Evolutionary conservation across 2,888 invertebrate genomes (phyloP).

Genomic region (Girardia tigrina): DNA sequence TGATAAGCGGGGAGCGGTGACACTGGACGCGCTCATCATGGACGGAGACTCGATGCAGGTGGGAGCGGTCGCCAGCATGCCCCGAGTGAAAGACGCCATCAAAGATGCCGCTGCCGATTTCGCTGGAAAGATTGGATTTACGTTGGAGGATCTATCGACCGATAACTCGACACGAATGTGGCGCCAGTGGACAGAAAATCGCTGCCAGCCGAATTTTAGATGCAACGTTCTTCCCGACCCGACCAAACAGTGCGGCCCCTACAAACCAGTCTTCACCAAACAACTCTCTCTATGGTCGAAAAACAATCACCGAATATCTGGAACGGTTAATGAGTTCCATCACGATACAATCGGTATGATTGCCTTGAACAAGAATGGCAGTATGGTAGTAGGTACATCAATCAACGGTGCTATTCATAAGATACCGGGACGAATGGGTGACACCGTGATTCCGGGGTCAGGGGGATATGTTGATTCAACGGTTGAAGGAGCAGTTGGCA

Average conservation of each 20-base stretch:
- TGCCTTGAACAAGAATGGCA: constrained; percentile 64
- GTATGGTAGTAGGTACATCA: constrained; percentile 77
- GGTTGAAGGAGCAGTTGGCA: constrained; percentile 59
- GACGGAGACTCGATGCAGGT: constrained; percentile 69
- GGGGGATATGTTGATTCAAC: constrained; percentile 74
- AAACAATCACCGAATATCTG: not conserved
- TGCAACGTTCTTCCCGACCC: constrained; percentile 77
- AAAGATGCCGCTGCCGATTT: constrained; percentile 73
- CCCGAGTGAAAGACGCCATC: constrained; percentile 34
- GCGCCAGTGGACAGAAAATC: constrained; percentile 62
- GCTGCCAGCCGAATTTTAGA: constrained; percentile 87
- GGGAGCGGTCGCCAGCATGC: constrained; percentile 36
- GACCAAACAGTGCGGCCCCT: constrained; percentile 69
- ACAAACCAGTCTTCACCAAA: constrained; percentile 49
- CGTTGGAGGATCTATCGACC: constrained; percentile 63
- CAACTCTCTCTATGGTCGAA: no score
- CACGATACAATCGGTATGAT: constrained; percentile 97
- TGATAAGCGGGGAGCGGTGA: constrained; percentile 86
- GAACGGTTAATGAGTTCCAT: constrained; percentile 56
- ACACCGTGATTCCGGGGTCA: constrained; percentile 74
- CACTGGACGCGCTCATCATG: constrained; percentile 88
- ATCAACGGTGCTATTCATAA: constrained; percentile 84
- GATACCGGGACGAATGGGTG: constrained; percentile 70
- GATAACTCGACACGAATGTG: constrained; percentile 58
- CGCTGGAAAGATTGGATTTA: constrained; percentile 75